Evolutionary conservation across 2,888 invertebrate species (phyloP), one percentile per base, ranked within the genome.

Genomic region (Seira sanloemensis): DNA sequence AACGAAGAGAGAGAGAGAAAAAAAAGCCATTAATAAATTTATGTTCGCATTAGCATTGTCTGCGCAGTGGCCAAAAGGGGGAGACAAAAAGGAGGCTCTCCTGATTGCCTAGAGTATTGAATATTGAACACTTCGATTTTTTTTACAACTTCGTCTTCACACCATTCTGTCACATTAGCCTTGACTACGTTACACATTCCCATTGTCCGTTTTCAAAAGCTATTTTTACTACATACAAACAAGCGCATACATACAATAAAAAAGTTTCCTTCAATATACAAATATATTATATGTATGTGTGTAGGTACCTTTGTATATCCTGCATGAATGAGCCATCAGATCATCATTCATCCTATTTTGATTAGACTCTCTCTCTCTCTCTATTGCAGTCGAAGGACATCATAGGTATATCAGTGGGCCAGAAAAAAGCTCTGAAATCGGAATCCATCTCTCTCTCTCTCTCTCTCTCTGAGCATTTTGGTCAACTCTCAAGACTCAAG

Each of bases 161-260:
- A 58, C 58, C 58, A 58, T 58, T 58, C 58, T 58, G 58, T 58
- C 58, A 58, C 58, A 58, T 58, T 18, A 58, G 58, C 58, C 58
- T 58, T 58, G 58, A 58, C 58, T 58, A 58, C 58, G n/a, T 58
- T 58, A 58, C 58, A 58, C n/a, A 58, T 58, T 58, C n/a, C 58
- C n/a, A 58, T 58, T 58, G 58, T 58, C 58, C 7, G n/a, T n/a
- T 58, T n/a, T 18, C 18, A n/a, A 58, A 18, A 58, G 58, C 7
- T 58, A 58, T 9, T 58, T 58, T n/a, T 58, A 58, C 7, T 58
- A 18, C 58, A n/a, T n/a, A n/a, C n/a, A n/a, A n/a, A n/a, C n/a
- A n/a, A n/a, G n/a, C n/a, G n/a, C n/a, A n/a, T n/a, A n/a, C n/a
- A n/a, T n/a, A 58, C 58, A n/a, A 58, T 58, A n/a, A 58, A 37